Base-by-base conservation (phyloP, 1,140 invertebrate species). In the Nylanderia fulva region DNA sequence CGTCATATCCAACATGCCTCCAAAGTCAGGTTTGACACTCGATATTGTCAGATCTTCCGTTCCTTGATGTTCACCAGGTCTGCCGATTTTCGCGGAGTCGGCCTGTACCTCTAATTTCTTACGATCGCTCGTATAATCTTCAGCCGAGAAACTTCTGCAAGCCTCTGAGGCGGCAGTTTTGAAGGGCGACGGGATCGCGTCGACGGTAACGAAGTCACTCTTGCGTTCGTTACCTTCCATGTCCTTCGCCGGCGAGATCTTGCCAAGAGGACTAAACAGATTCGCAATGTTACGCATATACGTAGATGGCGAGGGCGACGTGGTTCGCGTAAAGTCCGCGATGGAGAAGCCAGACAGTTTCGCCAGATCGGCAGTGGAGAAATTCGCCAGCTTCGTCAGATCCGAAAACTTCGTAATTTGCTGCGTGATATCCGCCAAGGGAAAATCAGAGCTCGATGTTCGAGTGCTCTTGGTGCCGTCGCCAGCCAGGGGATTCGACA, bases 281-380 rank as follows among this genome's bases (percentile, higher is more conserved):
- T 94, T 95, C 0, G 94, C 93, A 3, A 95, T 94, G 27, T 94
- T 94, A 72, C 94, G 90, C 29, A 93, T 93, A 48, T 95, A 95
- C 1, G 93, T 89, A 0, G 92, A 93, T 0, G 94, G 93, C 0
- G 94, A 93, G 6, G 92, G 90, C 0, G 93, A 93, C 0, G 93
- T 91, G 0, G 92, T 93, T 82, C 94, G 94, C 3, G 93, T 93
- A 66, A 94, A 94, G 29, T 95, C 94, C 13, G 92, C 92, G 0
- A 95, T 86, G 0, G 94, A 92, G 66, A 95, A 94, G 52, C 92
- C 91, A 0, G 94, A 92, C 0, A 95, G 82, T 80, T 95, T 95
- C 1, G 91, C 94, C 8, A 94, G 80, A 74, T 95, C 94, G 0
- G 92, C 86, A 0, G 94, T 90, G 8, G 92, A 91, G 42, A 93